Evolutionary conservation across 2,113 vertebrate genomes (phyloP), one percentile per base, ranked within the genome.

Genomic region (Heterochromis multidens): DNA sequence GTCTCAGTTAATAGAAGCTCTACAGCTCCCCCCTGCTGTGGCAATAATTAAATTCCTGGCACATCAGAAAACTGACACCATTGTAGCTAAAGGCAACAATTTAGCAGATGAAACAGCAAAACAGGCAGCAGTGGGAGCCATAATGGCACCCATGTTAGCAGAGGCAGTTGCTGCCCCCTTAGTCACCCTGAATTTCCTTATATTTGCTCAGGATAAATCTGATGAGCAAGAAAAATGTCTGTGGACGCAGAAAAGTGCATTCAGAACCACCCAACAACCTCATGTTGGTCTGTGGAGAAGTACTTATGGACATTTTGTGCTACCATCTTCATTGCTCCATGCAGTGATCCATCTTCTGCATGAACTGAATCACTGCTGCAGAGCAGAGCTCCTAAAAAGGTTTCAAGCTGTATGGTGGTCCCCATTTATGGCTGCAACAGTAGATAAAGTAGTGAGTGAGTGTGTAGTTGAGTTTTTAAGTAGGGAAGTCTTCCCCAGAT

Each of bases 241-340:
- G 0, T 63, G 31, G 61, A 3, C 37, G 37, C 31, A 63, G 61
- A 12, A 6, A 37, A 19, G 31, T 0, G 61, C 61, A 35, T 31
- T 63, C 61, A 14, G 12, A 58, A 58, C 23, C 57, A 63, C n/a
- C n/a, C 31, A 63, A 35, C n/a, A n/a, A n/a, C n/a, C n/a, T n/a
- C n/a, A n/a, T n/a, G n/a, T n/a, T n/a, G n/a, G n/a, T n/a, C n/a
- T n/a, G n/a, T n/a, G n/a, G n/a, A n/a, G n/a, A n/a, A n/a, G n/a
- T n/a, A n/a, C n/a, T n/a, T n/a, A n/a, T n/a, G n/a, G n/a, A n/a
- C n/a, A n/a, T 31, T 31, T 31, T 31, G 31, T 31, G 31, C 31
- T 31, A 31, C 31, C 31, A 5, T 31, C 31, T 31, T 31, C 31
- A 31, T 31, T 31, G 31, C 31, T 31, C 31, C 31, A 31, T 31